Evolutionary conservation across 2,797 vertebrate genomes (phyloP).

Genomic region (Chiloscyllium punctatum): DNA sequence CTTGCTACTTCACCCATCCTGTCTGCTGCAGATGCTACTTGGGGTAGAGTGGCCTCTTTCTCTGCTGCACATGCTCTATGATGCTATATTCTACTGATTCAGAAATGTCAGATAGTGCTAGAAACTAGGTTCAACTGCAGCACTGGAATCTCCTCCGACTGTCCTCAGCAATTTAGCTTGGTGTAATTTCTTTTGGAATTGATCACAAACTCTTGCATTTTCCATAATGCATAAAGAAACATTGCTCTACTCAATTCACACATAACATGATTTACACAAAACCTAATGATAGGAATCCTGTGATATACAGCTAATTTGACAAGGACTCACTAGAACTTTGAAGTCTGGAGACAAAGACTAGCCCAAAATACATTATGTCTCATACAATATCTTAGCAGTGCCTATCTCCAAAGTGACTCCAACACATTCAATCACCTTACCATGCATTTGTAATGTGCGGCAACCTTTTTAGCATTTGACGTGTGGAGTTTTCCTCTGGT

Average conservation of each 20-base stretch:
- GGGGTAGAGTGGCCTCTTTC: too few species aligned
- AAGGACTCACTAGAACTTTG: too few species aligned
- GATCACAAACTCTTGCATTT: neutral
- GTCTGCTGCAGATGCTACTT: too few species aligned
- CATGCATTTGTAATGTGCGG: constrained; percentile 98
- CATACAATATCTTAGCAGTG: neutral
- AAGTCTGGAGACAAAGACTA: neutral
- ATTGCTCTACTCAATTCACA: neutral
- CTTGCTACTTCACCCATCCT: too few species aligned
- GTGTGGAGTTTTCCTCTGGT: constrained; percentile 84
- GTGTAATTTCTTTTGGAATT: neutral
- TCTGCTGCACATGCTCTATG: too few species aligned
- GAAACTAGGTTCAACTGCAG: neutral
- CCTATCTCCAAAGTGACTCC: neutral
- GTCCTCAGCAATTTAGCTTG: neutral
- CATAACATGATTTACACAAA: neutral
- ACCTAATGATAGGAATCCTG: neutral
- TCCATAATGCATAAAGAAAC: neutral
- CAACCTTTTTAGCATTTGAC: constrained; percentile 96
- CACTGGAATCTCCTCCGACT: neutral
- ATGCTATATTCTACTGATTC: neutral
- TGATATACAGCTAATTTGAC: neutral
- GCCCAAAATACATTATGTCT: neutral
- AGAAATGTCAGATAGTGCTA: neutral
- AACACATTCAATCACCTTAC: constrained; percentile 57